Evolutionary conservation across 2,888 invertebrate species (phyloP).

Genomic region (Brachyopa scutellaris): DNA sequence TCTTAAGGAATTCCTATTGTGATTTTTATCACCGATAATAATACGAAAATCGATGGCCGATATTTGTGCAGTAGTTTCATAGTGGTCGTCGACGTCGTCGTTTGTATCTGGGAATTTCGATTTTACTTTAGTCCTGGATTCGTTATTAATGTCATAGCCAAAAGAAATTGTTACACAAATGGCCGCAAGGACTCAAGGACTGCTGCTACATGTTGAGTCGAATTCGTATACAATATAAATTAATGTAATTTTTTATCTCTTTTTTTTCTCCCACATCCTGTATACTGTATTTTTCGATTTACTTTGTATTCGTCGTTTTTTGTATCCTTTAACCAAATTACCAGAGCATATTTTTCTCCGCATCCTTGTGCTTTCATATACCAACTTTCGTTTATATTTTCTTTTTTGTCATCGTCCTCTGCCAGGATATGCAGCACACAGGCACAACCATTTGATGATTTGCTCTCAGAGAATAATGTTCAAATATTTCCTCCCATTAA

Average conservation of each 20-base stretch:
- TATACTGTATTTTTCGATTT: constrained; percentile 3
- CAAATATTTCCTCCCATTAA: constrained; percentile 67
- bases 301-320: neutral
- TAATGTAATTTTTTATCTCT: constrained; percentile 51
- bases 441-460: constrained; percentile 57
- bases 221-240: constrained; percentile 54
- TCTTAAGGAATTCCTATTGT: constrained; percentile 8
- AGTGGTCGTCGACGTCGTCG: neutral
- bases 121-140: constrained; percentile 16
- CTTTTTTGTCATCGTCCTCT: constrained; percentile 15
- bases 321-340: constrained; percentile 51
- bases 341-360: constrained; percentile 50
- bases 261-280: neutral
- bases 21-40: constrained; percentile 52
- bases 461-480: constrained; percentile 62
- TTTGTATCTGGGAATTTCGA: constrained; percentile 6
- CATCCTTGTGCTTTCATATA: constrained; percentile 23
- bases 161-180: constrained; percentile 24
- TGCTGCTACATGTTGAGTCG: constrained; percentile 23
- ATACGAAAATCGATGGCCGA: constrained; percentile 34
- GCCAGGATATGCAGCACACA: constrained; percentile 32
- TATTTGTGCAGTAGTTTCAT: neutral
- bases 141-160: constrained; percentile 30
- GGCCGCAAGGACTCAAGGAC: neutral
- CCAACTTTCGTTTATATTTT: neutral